Conservation (phyloP, 2,113 vertebrate species). For the Agelaius tricolor region DNA sequence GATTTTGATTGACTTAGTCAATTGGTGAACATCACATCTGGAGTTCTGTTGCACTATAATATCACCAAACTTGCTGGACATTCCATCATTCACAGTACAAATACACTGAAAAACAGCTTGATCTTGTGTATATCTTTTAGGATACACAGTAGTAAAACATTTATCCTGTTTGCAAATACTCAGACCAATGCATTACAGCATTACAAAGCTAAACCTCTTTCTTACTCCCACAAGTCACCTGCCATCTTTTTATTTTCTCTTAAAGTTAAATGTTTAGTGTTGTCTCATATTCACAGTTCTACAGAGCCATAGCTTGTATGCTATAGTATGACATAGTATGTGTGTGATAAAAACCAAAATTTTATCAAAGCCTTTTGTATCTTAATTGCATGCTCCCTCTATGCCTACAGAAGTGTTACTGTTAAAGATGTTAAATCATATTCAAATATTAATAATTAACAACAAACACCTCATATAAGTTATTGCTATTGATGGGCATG, state of each 20-base stretch:
- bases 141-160: neutral
- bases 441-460: conserved; percentile 43
- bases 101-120: neutral
- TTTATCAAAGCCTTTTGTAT: conserved; percentile 1
- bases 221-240: neutral
- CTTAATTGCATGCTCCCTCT: neutral
- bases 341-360: neutral
- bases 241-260: neutral
- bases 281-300: neutral
- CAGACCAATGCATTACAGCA: neutral
- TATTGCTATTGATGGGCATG: neutral
- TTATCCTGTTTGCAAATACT: neutral
- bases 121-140: neutral
- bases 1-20: neutral
- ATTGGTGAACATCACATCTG: neutral
- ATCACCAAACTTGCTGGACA: neutral
- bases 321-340: neutral
- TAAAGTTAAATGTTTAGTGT: neutral
- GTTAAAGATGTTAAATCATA: neutral
- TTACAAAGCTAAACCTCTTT: neutral
- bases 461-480: neutral
- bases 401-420: neutral
- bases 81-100: neutral
- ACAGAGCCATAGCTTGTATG: neutral
- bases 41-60: neutral